Conservation (phyloP, 1,140 invertebrate species). For the Globodera rostochiensis region DNA sequence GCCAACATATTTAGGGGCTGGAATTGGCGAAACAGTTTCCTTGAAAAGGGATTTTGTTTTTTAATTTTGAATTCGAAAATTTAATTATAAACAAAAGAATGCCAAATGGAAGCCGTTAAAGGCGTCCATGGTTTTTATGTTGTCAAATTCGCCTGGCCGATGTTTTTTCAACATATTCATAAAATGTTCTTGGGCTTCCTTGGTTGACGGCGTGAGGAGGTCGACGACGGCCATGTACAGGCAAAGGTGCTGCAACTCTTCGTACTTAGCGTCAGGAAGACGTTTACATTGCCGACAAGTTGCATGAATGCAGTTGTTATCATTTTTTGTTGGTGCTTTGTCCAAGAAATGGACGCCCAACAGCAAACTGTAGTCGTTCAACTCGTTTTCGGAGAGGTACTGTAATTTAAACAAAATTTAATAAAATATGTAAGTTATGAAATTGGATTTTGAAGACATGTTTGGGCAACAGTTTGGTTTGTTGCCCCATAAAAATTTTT, state of each 20-base stretch:
- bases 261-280: not conserved
- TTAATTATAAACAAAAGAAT: no score
- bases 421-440: no score
- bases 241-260: not conserved
- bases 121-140: not conserved
- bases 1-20: no score
- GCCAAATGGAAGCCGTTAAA: not conserved
- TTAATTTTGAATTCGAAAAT: no score
- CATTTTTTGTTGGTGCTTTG: not conserved
- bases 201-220: not conserved
- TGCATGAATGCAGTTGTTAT: not conserved
- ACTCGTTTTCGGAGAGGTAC: not conserved
- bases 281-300: not conserved
- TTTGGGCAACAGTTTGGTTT: no score
- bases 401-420: not conserved
- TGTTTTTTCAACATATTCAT: not conserved
- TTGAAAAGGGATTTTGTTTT: no score
- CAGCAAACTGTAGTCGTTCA: not conserved
- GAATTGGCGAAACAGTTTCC: no score
- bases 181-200: not conserved
- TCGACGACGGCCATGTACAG: not conserved
- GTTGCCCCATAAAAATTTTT: no score
- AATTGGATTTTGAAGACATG: no score
- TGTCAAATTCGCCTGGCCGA: not conserved
- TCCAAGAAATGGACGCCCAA: not conserved